These are phyloP conservation scores for Conger conger DNA, from an alignment of 2,113 vertebrate species.

Conservation along the genomic window DNA sequence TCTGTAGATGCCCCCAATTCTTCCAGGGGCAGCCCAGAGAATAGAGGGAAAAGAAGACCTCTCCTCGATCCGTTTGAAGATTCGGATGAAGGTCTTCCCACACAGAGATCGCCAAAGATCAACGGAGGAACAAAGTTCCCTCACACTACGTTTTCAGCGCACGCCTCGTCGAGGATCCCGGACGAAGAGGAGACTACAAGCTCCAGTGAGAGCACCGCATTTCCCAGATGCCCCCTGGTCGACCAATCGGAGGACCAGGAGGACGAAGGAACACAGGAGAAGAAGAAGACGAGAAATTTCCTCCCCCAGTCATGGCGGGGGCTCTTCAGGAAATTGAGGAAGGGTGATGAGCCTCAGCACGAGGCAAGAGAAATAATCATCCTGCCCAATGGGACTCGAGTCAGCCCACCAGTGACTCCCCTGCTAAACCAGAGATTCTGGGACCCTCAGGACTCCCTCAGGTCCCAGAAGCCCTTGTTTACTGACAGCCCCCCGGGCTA, in stretches of 20 bases:
- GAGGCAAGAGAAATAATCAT: constrained; percentile 35
- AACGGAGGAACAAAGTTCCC: background rate
- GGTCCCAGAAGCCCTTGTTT: constrained; percentile 47
- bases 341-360: background rate
- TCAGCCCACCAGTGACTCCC: constrained; percentile 65
- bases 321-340: constrained; percentile 42
- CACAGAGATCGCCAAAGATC: too few relatives aligned
- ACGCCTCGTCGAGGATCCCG: background rate
- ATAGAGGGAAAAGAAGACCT: constrained; percentile 17
- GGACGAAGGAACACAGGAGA: constrained; percentile 34
- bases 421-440: constrained; percentile 43
- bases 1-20: constrained; percentile 7
- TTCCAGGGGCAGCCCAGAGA: constrained; percentile 14
- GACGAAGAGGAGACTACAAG: constrained; percentile 31
- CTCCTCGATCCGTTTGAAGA: background rate
- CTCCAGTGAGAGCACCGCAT: constrained; percentile 7
- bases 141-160: background rate
- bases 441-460: constrained; percentile 11
- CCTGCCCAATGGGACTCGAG: constrained; percentile 53
- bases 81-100: background rate
- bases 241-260: constrained; percentile 16
- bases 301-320: constrained; percentile 58
- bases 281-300: constrained; percentile 39
- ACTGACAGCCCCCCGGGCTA: constrained; percentile 29
- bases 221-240: constrained; percentile 36